phyloP scores from a whole-genome alignment of 2,797 vertebrate genomes.

The Clarias laeviceps region DNA sequence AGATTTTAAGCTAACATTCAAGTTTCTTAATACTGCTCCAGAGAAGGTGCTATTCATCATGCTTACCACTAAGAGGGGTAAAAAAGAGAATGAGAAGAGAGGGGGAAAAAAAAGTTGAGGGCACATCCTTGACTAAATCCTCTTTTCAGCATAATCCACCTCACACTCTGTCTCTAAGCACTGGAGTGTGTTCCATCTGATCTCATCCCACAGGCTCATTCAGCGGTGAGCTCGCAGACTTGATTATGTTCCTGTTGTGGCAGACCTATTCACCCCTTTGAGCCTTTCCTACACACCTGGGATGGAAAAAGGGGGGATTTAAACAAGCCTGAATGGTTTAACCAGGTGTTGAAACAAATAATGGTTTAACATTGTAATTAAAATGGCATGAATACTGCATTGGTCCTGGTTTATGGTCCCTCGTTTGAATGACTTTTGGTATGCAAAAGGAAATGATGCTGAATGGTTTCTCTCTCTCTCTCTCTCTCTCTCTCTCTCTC shows the following conservation, averaged over 20 bases:
- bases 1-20: conserved; percentile 93
- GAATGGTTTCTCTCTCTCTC: conserved; percentile 72
- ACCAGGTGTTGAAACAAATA: conserved; percentile 89
- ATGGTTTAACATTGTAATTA: conserved; percentile 87
- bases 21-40: conserved; percentile 95
- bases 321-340: conserved; percentile 85
- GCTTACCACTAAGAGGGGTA: conserved; percentile 74
- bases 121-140: conserved; percentile 99
- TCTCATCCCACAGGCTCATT: conserved; percentile 92
- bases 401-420: conserved; percentile 79
- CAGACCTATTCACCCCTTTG: conserved; percentile 85
- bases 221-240: conserved; percentile 84
- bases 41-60: conserved; percentile 87
- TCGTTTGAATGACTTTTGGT: conserved; percentile 81
- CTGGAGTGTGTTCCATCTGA: conserved; percentile 97
- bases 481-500: conserved; percentile 65
- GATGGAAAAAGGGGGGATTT: conserved; percentile 82
- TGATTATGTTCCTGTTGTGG: conserved; percentile 95
- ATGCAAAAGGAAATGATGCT: conserved; percentile 75
- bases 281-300: conserved; percentile 84
- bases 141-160: conserved; percentile 99
- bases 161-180: conserved; percentile 95
- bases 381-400: conserved; percentile 82
- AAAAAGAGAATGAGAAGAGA: conserved; percentile 68
- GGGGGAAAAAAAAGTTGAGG: conserved; percentile 85